Conservation (phyloP, 2,888 invertebrate species). For the Cheilosia pagana region DNA sequence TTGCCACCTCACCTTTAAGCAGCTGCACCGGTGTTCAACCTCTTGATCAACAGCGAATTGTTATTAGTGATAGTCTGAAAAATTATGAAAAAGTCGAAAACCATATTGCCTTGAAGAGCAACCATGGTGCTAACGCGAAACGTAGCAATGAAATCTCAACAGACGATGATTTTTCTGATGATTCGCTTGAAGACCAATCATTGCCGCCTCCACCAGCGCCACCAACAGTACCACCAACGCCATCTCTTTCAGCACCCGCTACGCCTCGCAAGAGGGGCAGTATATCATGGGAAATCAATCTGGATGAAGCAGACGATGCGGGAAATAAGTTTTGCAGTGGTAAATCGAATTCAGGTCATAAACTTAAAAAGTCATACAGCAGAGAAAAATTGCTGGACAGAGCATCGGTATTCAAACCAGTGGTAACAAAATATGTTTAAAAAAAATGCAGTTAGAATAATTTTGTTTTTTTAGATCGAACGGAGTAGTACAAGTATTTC, state of each 20-base stretch:
- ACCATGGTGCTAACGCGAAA: conserved; percentile 34
- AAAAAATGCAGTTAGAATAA: not conserved
- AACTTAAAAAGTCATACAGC: conserved; percentile 46
- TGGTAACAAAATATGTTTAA: conserved; percentile 47
- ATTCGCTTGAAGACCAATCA: conserved; percentile 89
- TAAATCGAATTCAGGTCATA: conserved; percentile 53
- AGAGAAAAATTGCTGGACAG: conserved; percentile 58
- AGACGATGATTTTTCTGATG: conserved; percentile 91
- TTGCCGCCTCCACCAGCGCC: conserved; percentile 87
- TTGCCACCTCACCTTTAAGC: conserved; percentile 43
- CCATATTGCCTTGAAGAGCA: conserved; percentile 54
- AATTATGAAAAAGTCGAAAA: conserved; percentile 69
- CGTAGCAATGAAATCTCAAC: conserved; percentile 48
- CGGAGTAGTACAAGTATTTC: conserved; percentile 56
- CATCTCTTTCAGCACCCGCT: conserved; percentile 83
- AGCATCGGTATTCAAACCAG: conserved; percentile 56
- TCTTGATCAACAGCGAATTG: conserved; percentile 51
- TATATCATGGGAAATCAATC: conserved; percentile 94
- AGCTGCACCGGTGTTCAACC: conserved; percentile 9
- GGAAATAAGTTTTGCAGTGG: conserved; percentile 36
- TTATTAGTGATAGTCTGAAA: conserved; percentile 63
- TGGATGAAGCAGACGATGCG: conserved; percentile 85
- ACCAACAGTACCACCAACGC: conserved; percentile 83
- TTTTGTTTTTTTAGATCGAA: conserved; percentile 36
- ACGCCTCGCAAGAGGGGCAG: conserved; percentile 90